Base-by-base conservation (phyloP, 1,140 invertebrate genomes). In the Araneus ventricosus region DNA sequence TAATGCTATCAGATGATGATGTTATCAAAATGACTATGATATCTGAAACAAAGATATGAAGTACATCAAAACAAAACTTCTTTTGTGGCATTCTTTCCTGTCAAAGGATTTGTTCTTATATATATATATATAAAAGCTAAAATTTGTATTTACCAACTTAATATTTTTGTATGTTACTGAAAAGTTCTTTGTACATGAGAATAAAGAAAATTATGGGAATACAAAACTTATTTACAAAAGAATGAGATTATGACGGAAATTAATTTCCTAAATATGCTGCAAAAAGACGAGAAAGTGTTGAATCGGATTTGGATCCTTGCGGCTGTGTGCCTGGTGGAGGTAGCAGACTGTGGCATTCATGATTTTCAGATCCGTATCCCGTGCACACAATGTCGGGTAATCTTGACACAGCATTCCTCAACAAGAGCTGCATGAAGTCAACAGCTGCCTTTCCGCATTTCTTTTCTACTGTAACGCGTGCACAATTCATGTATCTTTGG, bases 361-460 rank as follows among this genome's bases (percentile, higher is more conserved):
- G 88, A 59, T 93, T 93, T 63, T 93, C 87, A 4, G 94, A 88
- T 45, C 94, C 93, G 84, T 94, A 94, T 4, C 94, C 94, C 30
- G 94, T 93, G 37, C 94, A 95, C 1, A 95, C 82, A 10, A 95
- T 95, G 24, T 95, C 94, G 6, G 94, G 94, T 4, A 95, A 63
- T 27, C 94, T 85, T 3, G 94, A 95, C 0, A 94, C 90, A n/a
- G 94, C 94, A 86, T 94, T 95, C 91, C 92, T 92, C 34, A 95
- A 41, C 24, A 95, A 37, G n/a, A 94, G 34, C 17, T 94, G 93
- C 94, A 94, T 94, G 90, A 94, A 94, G 24, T 93, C 94, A 17
- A 94, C 94, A 0, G 94, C 94, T 45, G 94, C 94, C 88, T 94
- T 94, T 20, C 94, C 94, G 84, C 94, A 95, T 84, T 95, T 94